Conservation (phyloP, 2,113 vertebrate species). For the Mus pahari region DNA sequence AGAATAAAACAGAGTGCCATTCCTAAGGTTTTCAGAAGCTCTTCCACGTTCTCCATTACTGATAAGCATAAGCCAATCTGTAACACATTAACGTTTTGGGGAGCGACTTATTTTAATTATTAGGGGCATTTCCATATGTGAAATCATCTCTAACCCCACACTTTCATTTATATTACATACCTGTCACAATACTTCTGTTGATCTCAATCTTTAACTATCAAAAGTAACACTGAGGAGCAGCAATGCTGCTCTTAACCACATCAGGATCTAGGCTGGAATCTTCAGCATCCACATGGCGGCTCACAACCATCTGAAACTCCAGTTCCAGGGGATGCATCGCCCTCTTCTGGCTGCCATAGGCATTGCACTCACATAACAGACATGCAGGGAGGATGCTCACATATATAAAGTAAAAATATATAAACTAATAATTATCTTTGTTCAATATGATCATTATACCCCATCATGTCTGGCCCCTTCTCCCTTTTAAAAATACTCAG, state of each 20-base stretch:
- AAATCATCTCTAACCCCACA: neutral
- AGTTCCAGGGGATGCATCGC: neutral
- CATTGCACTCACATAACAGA: neutral
- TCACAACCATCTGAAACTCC: neutral
- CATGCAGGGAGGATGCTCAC: neutral
- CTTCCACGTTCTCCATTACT: neutral
- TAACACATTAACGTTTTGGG: neutral
- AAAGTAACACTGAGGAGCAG: neutral
- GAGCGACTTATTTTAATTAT: neutral
- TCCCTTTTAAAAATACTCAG: neutral
- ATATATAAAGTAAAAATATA: neutral
- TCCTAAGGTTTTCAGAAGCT: neutral
- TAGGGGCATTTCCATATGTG: neutral
- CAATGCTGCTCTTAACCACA: neutral
- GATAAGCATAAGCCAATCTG: neutral
- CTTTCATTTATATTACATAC: neutral
- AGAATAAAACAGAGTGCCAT: neutral
- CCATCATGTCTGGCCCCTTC: neutral
- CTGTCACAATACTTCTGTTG: constrained; percentile 31
- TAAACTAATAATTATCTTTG: neutral
- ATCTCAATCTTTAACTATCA: neutral
- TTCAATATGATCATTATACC: neutral
- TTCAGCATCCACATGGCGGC: neutral
- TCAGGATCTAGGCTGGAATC: neutral
- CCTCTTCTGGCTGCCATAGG: neutral